Base-by-base conservation (phyloP, 2,888 invertebrate species). In the Acanthosepion lycidas region DNA sequence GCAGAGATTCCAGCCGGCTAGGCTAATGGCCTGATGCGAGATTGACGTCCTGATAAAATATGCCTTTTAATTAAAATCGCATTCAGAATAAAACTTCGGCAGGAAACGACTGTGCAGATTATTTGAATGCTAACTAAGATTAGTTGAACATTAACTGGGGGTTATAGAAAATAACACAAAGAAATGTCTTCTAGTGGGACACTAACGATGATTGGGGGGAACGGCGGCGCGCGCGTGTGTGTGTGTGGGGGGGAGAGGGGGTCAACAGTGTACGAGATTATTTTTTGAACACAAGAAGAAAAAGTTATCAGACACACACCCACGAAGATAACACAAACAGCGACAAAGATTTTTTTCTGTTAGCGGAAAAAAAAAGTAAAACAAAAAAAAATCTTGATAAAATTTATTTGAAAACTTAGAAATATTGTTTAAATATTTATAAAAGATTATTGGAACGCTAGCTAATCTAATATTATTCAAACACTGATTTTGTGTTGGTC, bases 61-160 rank as follows among this genome's bases (percentile, higher is more conserved):
- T 78, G 78, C 78, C 78, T 78, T 78, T 78, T 78, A 78, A 78
- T 78, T 78, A 78, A 78, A 78, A 78, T 78, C 78, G n/a, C 78
- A 78, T 78, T 78, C 78, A 78, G 78, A 78, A 78, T 78, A 78
- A 78, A 78, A 78, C 78, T 78, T 78, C 78, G 78, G 23, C 78
- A 78, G 78, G 78, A 78, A 78, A 78, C 78, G 78, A 78, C 78
- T 18, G 78, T n/a, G 18, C 78, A 15, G 78, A 78, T 78, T 78
- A 78, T 78, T 78, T 78, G 78, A 78, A 78, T 78, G 33, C 78
- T 78, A 78, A 78, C 78, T 64, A 78, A 78, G 78, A 78, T 78
- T 33, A n/a, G 78, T 78, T 78, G n/a, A 78, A 78, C 78, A 33
- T 78, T 78, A 78, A 78, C 78, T 33, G n/a, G 33, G 20, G 15